Evolutionary conservation across 2,797 vertebrate genomes (phyloP), one percentile per base, ranked within the genome.

Genomic region (Cichlasoma orientale): DNA sequence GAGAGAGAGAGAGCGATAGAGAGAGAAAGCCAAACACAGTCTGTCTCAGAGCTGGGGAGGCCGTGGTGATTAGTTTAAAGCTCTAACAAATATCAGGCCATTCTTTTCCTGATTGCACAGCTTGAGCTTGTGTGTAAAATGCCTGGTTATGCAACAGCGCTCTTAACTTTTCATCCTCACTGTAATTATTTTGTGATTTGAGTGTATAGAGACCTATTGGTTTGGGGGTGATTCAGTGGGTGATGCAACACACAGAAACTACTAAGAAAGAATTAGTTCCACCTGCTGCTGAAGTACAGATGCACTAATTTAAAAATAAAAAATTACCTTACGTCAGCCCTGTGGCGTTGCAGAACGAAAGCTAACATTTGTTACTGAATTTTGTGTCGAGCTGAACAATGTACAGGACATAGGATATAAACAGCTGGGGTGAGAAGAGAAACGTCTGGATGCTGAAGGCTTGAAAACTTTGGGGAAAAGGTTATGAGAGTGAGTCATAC

Each of bases 401-500:
- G 18, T 18, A 36, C 55, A 38, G 29, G 8, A 55, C 25, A 23
- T 27, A 14, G 25, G 50, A 53, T 73, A 53, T 73, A 25, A 23
- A 68, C 44, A 76, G 63, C 57, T 66, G 21, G 31, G 19, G 50
- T 61, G 78, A 61, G 56, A 36, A n/a, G 59, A 86, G 80, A 89
- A 84, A 88, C 71, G 87, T 88, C 84, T 85, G 75, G 84, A 71
- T 85, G 70, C 56, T 78, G 71, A 56, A 70, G 77, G 47, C 70
- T 76, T 75, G 36, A 61, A 79, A 88, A 89, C 77, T 89, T 90
- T 83, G 71, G 87, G 78, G 74, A 84, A 87, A 92, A 93, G 91
- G 88, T 92, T 91, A 92, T 86, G 88, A 66, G 84, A 84, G 79
- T 93, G 92, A 93, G 83, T 94, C 92, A 92, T 89, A 74, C 58